Percentiles rank a stretch among this genome's conserved stretches.
Conservation (phyloP, 2,888 invertebrate species). For the Allophyes oxyacanthae region DNA sequence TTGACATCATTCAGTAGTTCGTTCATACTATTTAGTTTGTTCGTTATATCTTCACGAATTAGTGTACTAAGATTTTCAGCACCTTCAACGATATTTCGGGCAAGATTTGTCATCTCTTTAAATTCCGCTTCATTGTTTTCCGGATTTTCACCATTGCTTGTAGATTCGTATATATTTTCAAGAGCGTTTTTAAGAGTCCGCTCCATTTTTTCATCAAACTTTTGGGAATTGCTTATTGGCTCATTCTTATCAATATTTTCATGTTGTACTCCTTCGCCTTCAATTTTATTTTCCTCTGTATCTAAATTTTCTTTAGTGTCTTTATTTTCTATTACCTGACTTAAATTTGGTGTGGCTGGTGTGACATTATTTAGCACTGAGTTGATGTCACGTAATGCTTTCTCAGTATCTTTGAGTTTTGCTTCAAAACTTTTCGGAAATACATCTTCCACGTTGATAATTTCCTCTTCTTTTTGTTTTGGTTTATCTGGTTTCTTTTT, state of each 20-base stretch:
- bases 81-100: constrained; percentile 80
- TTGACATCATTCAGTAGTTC: constrained; percentile 84
- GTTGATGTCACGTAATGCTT: constrained; percentile 71
- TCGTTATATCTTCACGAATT: constrained; percentile 84
- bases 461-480: constrained; percentile 48
- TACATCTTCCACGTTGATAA: constrained; percentile 59
- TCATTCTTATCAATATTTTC: constrained; percentile 11
- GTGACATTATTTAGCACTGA: constrained; percentile 63
- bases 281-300: constrained; percentile 7
- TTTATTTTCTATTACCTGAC: constrained; percentile 4
- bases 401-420: constrained; percentile 77
- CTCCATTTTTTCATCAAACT: constrained; percentile 74
- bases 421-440: constrained; percentile 72
- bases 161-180: constrained; percentile 72
- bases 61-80: constrained; percentile 83
- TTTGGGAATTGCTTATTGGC: constrained; percentile 39
- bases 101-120: constrained; percentile 80
- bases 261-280: constrained; percentile 10
- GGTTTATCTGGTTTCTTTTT: constrained; percentile 45
- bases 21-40: constrained; percentile 85
- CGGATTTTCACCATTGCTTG: constrained; percentile 65
- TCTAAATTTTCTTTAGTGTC: constrained; percentile 6
- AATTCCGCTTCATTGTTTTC: constrained; percentile 77
- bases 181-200: constrained; percentile 72
- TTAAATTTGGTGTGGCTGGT: constrained; percentile 13